Evolutionary conservation across 2,888 invertebrate genomes (phyloP), one percentile per base, ranked within the genome.

Genomic region (Heliconius aoede): DNA sequence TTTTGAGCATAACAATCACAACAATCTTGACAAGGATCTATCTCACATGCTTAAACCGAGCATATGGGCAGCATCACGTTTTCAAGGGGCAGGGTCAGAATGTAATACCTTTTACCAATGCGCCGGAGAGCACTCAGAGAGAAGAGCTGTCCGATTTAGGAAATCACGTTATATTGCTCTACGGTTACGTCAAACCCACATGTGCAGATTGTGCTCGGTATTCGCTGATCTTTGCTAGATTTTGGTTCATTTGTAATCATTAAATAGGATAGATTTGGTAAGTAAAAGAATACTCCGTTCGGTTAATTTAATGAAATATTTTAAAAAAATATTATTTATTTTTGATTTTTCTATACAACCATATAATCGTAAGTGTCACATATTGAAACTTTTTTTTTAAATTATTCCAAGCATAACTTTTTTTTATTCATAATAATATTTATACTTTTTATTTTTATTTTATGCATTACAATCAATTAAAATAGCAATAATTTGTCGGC

Each of bases 121-220:
- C 81, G 82, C 86, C 90, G 86, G 88, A 92, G 90, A 90, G 92
- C 92, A 91, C 93, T 93, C 89, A 88, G 86, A 86, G 85, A 80
- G 81, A 83, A 87, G 89, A 88, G 89, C 88, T 86, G 88, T 85
- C 90, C 91, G 90, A 92, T 94, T 93, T 91, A 87, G 90, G 89
- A 92, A 94, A 94, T 92, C 90, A 90, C 86, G 91, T 94, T 93
- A 92, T 69, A 55, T 69, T 32, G 69, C 85, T 82, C 83, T 78
- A 82, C 83, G 83, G 80, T 74, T 80, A 74, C 82, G 80, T 76
- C 78, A 76, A 81, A 81, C 82, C 83, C 81, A 83, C 78, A 72
- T 77, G 78, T 77, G 77, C 15, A 40, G 46, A 7, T 71, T 36
- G 62, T 75, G 9, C 18, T 55, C 11, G 21, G 8, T 5, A 36